Evolutionary conservation across 2,888 invertebrate genomes (phyloP).

Genomic region (Mylabris sibirica): DNA sequence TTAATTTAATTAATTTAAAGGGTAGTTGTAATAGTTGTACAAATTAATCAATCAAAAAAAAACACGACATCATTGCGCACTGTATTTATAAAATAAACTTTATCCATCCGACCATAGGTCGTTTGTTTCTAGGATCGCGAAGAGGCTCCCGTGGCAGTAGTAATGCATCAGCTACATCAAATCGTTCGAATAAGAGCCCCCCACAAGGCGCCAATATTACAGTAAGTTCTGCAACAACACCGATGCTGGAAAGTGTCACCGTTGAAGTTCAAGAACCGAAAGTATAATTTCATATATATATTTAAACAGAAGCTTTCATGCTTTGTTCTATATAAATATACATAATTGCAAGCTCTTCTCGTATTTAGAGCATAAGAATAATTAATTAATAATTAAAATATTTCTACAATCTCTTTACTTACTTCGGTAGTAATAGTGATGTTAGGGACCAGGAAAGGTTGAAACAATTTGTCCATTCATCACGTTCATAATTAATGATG

Average conservation of each 20-base stretch:
- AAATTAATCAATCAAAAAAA: conserved; percentile 13
- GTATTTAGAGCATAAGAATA: conserved; percentile 10
- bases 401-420: conserved; percentile 45
- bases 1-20: conserved; percentile 6
- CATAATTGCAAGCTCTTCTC: conserved; percentile 19
- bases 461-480: conserved; percentile 57
- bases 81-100: neutral
- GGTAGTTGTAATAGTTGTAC: neutral
- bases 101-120: conserved; percentile 50
- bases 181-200: conserved; percentile 71
- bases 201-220: conserved; percentile 50
- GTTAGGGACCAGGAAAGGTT: conserved; percentile 58
- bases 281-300: conserved; percentile 44
- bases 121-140: conserved; percentile 66
- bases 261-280: conserved; percentile 79
- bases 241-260: conserved; percentile 72
- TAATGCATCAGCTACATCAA: conserved; percentile 78
- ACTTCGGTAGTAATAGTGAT: conserved; percentile 57
- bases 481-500: conserved; percentile 45
- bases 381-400: conserved; percentile 14
- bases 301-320: conserved; percentile 16
- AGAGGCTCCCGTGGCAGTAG: conserved; percentile 80
- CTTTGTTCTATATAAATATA: neutral
- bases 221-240: conserved; percentile 55
- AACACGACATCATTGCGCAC: conserved; percentile 37